Evolutionary conservation across 2,113 vertebrate genomes (phyloP).

Genomic region (Cryptomyrus ogoouensis): DNA sequence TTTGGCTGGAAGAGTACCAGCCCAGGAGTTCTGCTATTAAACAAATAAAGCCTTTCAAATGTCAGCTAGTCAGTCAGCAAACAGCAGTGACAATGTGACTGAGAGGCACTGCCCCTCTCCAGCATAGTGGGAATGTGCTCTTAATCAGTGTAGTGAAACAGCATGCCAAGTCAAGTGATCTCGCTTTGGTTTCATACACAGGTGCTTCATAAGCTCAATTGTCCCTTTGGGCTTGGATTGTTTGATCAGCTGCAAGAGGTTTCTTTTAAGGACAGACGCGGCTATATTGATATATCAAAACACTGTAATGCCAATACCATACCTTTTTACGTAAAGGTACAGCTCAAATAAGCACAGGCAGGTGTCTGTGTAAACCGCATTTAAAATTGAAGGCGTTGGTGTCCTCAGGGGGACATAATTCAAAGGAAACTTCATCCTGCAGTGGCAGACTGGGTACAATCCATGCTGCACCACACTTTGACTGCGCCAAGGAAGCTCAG

Average conservation of each 20-base stretch:
- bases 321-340: not conserved
- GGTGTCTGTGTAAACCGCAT: not conserved
- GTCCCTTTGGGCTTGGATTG: slow-evolving; percentile 5
- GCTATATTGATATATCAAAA: not conserved
- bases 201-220: slow-evolving; percentile 17
- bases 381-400: not conserved
- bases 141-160: not conserved
- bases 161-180: not conserved
- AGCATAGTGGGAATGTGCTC: not conserved
- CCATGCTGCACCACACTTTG: not conserved
- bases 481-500: not conserved
- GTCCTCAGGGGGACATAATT: not conserved
- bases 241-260: slow-evolving; percentile 20
- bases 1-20: slow-evolving; percentile 33
- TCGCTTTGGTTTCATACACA: slow-evolving; percentile 1
- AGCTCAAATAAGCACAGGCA: not conserved
- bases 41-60: not conserved
- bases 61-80: not conserved
- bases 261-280: not conserved
- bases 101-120: not conserved
- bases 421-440: not conserved
- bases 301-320: not conserved
- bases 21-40: slow-evolving; percentile 32
- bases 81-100: not conserved
- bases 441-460: not conserved